Base-by-base conservation (phyloP, 35 echinoderm and acorn worm genomes). In the Chiridota heheva region DNA sequence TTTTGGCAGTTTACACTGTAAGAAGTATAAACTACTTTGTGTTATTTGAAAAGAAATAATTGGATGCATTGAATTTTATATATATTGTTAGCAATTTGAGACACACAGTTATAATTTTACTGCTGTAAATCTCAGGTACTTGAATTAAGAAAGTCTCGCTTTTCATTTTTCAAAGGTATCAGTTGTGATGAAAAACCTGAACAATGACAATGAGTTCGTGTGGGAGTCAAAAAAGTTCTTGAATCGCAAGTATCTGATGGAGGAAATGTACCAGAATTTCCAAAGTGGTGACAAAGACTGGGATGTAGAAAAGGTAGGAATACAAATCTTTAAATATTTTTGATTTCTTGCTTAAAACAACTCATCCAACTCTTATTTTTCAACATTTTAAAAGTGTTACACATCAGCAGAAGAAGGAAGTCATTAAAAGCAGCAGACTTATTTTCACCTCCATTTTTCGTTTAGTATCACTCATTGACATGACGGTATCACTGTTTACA, bases 191-290 rank as follows among this genome's bases (percentile, higher is more conserved):
- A 86, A 81, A 53, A 91, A 88, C 55, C 49, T 91, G 7, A 53
- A 81, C 71, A 98, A 87, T 60, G 95, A 91, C n/a, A 98, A 91
- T 37, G 89, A 98, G 56, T 98, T 92, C 66, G 36, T 92, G 5
- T 91, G 95, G 95, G 60, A 87, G n/a, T 55, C 81, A 29, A 91
- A 98, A 45, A 98, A 98, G 58, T 98, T 98, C 35, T 58, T 98
- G 37, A 98, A 98, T 53, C 77, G 95, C 28, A 91, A 91, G 58
- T 98, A 98, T 44, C 64, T 98, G 31, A 98, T 98, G 95, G 89
- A 98, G 60, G 95, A 98, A 75, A 98, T 98, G 95, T 98, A 98
- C 81, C 95, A 98, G 85, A 83, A 98, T 35, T 98, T 88, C 82
- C 80, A 87, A 3, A 85, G 89, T 32, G 89, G 95, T 24, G 94